Base-by-base conservation (phyloP, 2,113 vertebrate species). In the Pluvianellus socialis region DNA sequence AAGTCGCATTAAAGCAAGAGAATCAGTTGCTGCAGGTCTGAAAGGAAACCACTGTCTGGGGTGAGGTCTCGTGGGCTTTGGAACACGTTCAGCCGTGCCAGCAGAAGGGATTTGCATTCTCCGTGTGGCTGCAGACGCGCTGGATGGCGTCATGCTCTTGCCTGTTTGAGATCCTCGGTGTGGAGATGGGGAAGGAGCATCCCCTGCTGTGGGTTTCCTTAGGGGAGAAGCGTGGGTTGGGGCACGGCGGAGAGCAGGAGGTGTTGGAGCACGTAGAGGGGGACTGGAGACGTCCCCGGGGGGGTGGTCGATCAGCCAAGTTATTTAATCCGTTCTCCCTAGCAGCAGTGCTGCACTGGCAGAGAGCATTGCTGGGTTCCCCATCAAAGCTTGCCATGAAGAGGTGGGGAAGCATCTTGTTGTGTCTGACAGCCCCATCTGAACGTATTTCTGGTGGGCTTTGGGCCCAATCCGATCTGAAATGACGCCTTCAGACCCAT, bases 151-250 rank as follows among this genome's bases (percentile, higher is more conserved):
- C 81, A n/a, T 1, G 7, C 24, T 55, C 27, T 42, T 55, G 21
- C 40, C 35, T 11, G 45, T 50, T 17, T 2, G 53, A 68, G 53
- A 61, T 5, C 30, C 4, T 24, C 1, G 0, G 26, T 3, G 15
- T 18, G 35, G 52, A 38, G 65, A 4, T 12, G 19, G 55, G 55
- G 32, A 81, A 55, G 71, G 56, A 47, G 23, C 5, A 0, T 28
- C 58, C 26, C 66, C 90, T 32, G 40, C 26, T 40, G 35, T 0
- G 18, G 33, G n/a, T 65, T 79, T 82, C 6, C 47, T n/a, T 17
- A 0, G 0, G 1, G 22, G 45, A 35, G 18, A 68, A 15, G 58
- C 0, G 0, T n/a, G 24, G 49, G n/a, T 4, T 77, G 61, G 49
- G 75, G 27, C 40, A 10, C 1, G 2, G 68, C 44, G 61, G 87